Evolutionary conservation across 2,797 vertebrate genomes (phyloP).

Genomic region (Liparis tanakae): DNA sequence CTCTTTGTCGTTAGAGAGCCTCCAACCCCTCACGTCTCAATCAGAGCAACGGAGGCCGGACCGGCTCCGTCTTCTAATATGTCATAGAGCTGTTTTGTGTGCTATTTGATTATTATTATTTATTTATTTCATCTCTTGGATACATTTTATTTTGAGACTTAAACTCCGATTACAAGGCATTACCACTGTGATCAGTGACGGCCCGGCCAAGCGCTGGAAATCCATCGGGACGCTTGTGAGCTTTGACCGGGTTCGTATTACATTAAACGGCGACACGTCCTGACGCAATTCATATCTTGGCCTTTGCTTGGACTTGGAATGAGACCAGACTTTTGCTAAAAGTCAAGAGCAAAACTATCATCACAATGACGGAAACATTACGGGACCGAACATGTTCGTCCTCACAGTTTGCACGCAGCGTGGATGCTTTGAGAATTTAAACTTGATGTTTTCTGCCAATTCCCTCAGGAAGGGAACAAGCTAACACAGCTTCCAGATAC

Average conservation of each 20-base stretch:
- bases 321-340: background rate
- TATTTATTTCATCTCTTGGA: background rate
- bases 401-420: background rate
- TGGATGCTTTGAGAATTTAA: background rate
- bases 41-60: slow-evolving; percentile 27
- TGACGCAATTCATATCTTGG: slow-evolving; percentile 2
- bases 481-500: slow-evolving; percentile 23
- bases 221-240: background rate
- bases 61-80: background rate
- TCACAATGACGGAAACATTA: background rate
- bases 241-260: slow-evolving; percentile 14
- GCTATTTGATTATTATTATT: background rate
- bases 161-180: background rate
- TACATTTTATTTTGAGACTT: background rate
- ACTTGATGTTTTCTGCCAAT: slow-evolving; percentile 32
- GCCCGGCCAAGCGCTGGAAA: background rate
- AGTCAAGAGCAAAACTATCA: background rate
- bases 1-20: slow-evolving; percentile 38
- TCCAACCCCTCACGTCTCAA: slow-evolving; percentile 21
- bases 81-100: background rate
- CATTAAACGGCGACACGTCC: background rate
- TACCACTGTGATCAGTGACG: background rate
- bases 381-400: slow-evolving; percentile 9
- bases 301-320: slow-evolving; percentile 8
- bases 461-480: slow-evolving; percentile 37